Evolutionary conservation across 1,140 invertebrate genomes (phyloP), one percentile per base, ranked within the genome.

Genomic region (Achroia grisella): DNA sequence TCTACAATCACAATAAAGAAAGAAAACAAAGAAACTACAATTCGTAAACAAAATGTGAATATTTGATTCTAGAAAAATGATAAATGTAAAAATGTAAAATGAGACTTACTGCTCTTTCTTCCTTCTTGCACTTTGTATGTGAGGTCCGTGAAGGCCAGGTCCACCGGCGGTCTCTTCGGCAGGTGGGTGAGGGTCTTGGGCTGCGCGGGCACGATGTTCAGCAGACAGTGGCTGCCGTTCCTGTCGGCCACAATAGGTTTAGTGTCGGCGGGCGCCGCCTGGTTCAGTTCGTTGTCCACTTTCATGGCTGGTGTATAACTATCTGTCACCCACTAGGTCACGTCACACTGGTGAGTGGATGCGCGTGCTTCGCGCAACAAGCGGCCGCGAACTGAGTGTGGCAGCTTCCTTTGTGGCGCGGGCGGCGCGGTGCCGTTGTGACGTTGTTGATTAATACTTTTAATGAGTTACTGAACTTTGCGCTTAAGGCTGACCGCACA

Each of bases 101-200:
- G 11, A 14, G 76, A 94, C 93, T 94, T 76, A 95, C 94, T 91
- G 79, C 89, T 93, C 71, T 90, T 92, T 53, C 90, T 89, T 51
- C 93, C 93, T 65, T 95, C 93, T 60, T 90, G 89, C n/a, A 97
- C 95, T 48, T 89, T 93, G 80, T 97, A 97, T 0, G 89, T 91
- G 44, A 97, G 86, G 66, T 97, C 91, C 10, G 90, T 90, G 79
- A 97, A 97, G 41, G 93, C 94, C 73, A 97, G 88, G 70, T 97
- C 94, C 49, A 97, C 94, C 37, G 95, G 92, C 31, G 93, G 94
- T 64, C 95, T 89, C 71, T 94, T 91, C 6, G 93, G 93, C 44
- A 97, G 88, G 74, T 95, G 93, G 37, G 93, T 93, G 31, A 95
- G 88, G 3, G 91, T 93, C 81, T 93, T 94, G 10, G 90, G 91